Percentiles rank a stretch among this genome's conserved stretches.
Evolutionary conservation across 2,888 invertebrate species (phyloP).

Genomic region (Zele albiditarsus): DNA sequence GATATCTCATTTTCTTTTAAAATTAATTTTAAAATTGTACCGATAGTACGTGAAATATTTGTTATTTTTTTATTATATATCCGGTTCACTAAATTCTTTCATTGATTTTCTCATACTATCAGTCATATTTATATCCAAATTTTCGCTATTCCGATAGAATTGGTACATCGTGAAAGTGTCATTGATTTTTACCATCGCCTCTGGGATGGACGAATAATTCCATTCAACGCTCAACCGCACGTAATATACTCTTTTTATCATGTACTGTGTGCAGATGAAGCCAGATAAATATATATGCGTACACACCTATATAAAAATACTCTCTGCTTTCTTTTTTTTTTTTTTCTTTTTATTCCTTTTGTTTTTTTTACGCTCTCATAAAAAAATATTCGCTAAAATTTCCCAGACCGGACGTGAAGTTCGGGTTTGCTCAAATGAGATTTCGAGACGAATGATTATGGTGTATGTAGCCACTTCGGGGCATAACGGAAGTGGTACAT

Average conservation of each 20-base stretch:
- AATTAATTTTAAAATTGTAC: too few species aligned
- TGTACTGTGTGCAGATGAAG: not conserved
- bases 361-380: slow-evolving; percentile 34
- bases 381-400: slow-evolving; percentile 28
- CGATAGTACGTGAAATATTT: not conserved
- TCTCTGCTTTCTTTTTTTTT: too few species aligned
- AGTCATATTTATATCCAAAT: not conserved
- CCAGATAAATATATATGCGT: not conserved
- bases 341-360: not conserved
- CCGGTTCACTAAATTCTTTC: not conserved
- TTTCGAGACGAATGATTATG: slow-evolving; percentile 30
- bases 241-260: not conserved
- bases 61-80: not conserved
- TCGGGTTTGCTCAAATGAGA: slow-evolving; percentile 18
- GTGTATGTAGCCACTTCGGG: slow-evolving; percentile 24
- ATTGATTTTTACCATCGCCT: slow-evolving; percentile 37
- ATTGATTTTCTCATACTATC: not conserved
- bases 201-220: slow-evolving; percentile 28
- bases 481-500: not conserved
- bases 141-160: not conserved
- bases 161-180: slow-evolving; percentile 19
- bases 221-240: slow-evolving; percentile 27
- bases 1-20: too few species aligned
- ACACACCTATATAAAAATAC: not conserved
- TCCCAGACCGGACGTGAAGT: not conserved